Percentiles rank a stretch among this genome's conserved stretches.
phyloP scores from a whole-genome alignment of 2,888 invertebrate genomes.

The Caenorhabditis sp. region DNA sequence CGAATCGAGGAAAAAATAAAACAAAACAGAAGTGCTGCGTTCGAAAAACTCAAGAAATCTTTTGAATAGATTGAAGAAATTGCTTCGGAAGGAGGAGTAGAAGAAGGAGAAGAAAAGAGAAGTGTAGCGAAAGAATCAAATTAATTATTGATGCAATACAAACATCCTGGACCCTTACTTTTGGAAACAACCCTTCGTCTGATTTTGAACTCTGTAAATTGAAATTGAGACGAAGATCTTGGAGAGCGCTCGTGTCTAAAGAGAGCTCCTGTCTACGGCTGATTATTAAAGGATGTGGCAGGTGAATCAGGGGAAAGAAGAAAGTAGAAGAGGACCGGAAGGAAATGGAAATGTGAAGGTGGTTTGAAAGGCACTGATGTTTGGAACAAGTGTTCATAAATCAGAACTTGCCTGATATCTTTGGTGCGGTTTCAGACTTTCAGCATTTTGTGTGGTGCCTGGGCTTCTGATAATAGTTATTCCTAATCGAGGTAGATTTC shows the following conservation, averaged over 20 bases:
- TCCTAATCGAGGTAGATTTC: too few species aligned
- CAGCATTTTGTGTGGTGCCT: too few species aligned
- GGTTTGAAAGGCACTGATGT: slow-evolving; percentile 8
- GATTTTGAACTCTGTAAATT: slow-evolving; percentile 24
- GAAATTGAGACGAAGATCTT: not conserved
- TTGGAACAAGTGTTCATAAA: slow-evolving; percentile 4
- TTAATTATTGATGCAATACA: slow-evolving; percentile 69
- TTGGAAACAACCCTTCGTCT: slow-evolving; percentile 37
- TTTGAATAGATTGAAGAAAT: slow-evolving; percentile 34
- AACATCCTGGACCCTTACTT: slow-evolving; percentile 50
- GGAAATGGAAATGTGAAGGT: slow-evolving; percentile 25
- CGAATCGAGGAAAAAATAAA: slow-evolving; percentile 2
- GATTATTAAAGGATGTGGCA: slow-evolving; percentile 45
- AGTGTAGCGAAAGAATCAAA: slow-evolving; percentile 67
- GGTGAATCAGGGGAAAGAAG: slow-evolving; percentile 16
- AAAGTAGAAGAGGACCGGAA: slow-evolving; percentile 11
- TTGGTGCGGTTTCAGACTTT: too few species aligned
- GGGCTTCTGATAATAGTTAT: too few species aligned
- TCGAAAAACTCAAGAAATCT: slow-evolving; percentile 53
- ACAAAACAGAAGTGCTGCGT: slow-evolving; percentile 38
- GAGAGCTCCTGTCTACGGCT: not conserved
- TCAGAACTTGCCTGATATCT: too few species aligned
- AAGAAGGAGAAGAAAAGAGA: slow-evolving; percentile 34
- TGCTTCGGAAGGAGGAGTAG: slow-evolving; percentile 31
- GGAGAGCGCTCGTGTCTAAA: not conserved